phyloP scores from a whole-genome alignment of 2,888 invertebrate species.

The Morpho deidamia region DNA sequence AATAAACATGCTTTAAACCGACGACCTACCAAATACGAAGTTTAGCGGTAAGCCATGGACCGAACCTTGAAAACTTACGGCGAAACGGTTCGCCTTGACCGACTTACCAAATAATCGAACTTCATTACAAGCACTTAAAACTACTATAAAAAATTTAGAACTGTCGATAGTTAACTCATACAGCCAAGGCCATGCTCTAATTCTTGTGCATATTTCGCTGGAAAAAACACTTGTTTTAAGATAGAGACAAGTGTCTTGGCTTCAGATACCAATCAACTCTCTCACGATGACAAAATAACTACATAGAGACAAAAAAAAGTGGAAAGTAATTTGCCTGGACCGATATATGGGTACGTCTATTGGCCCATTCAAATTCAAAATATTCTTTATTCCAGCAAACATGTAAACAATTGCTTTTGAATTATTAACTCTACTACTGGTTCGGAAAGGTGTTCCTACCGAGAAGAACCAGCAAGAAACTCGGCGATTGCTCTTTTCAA shows the following conservation, averaged over 20 bases:
- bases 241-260: not conserved
- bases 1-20: not conserved
- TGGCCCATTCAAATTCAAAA: no score
- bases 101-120: constrained; percentile 11
- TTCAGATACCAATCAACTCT: not conserved
- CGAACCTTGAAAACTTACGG: not conserved
- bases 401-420: no score
- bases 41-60: constrained; percentile 9
- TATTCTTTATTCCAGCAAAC: no score
- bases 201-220: not conserved
- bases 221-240: not conserved
- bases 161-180: constrained; percentile 4
- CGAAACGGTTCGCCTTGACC: constrained; percentile 12
- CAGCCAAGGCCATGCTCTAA: constrained; percentile 4
- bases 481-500: no score
- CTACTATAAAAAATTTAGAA: constrained; percentile 3
- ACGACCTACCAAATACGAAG: not conserved
- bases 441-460: no score
- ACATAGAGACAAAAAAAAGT: no score
- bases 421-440: no score
- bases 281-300: not conserved
- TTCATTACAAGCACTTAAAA: constrained; percentile 6
- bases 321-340: no score
- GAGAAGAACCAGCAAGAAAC: no score
- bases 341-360: no score